These are phyloP conservation scores for Phalanger gymnotis DNA, from an alignment of 2,797 vertebrate species.

Conservation along the genomic window DNA sequence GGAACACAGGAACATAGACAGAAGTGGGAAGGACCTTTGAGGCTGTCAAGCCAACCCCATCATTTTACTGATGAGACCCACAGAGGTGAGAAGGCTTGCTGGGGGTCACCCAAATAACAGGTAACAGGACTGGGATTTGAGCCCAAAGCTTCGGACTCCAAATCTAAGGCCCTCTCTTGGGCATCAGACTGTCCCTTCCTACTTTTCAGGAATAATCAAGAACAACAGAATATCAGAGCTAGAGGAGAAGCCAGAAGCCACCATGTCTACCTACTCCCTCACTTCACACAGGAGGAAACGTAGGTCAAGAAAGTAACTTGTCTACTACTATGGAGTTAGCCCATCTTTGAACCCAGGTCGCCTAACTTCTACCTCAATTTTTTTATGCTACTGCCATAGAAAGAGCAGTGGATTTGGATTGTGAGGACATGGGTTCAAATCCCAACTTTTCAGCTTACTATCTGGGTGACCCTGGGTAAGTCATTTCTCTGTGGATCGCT, in stretches of 20 bases:
- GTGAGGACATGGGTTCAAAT: neutral
- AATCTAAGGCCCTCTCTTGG: neutral
- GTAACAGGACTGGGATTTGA: neutral
- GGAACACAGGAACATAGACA: neutral
- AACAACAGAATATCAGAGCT: neutral
- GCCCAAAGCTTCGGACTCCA: neutral
- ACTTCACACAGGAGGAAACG: neutral
- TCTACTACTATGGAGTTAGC: neutral
- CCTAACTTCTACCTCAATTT: neutral
- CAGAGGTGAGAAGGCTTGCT: neutral
- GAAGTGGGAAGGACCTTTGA: neutral
- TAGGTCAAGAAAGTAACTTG: neutral
- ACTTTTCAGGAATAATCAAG: neutral
- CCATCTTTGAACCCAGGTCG: neutral
- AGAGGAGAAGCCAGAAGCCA: neutral
- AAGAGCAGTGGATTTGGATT: neutral
- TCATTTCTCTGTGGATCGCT: neutral
- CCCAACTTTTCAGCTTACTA: neutral
- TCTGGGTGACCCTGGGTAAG: neutral
- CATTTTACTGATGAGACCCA: neutral
- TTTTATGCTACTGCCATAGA: neutral
- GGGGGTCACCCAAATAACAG: neutral
- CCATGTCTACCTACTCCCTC: neutral
- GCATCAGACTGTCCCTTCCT: neutral
- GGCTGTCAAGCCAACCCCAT: neutral